Conservation (phyloP, 2,113 vertebrate genomes). For the Vulpes lagopus region DNA sequence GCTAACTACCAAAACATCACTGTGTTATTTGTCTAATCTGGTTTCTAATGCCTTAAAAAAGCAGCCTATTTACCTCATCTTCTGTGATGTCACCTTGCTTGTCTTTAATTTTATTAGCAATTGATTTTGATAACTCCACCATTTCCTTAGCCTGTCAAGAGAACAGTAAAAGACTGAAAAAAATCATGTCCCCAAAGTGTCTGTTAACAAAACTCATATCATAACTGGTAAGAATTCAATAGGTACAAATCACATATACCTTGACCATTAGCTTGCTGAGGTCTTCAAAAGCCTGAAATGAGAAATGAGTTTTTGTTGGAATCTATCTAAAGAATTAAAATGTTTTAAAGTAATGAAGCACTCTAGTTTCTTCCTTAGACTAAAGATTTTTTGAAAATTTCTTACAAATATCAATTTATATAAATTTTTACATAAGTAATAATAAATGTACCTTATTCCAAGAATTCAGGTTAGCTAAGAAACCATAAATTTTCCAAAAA, state of each 20-base stretch:
- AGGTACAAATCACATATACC: slow-evolving; percentile 86
- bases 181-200: neutral
- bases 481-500: slow-evolving; percentile 40
- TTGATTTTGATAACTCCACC: slow-evolving; percentile 98
- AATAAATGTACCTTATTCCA: neutral
- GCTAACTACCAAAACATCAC: neutral
- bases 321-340: slow-evolving; percentile 45
- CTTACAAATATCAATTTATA: slow-evolving; percentile 38
- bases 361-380: slow-evolving; percentile 6
- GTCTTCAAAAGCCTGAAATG: slow-evolving; percentile 97
- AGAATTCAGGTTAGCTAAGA: slow-evolving; percentile 42
- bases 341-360: slow-evolving; percentile 39
- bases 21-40: neutral
- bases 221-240: neutral
- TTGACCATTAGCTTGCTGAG: slow-evolving; percentile 99
- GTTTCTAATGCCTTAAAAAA: neutral
- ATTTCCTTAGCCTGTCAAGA: slow-evolving; percentile 97
- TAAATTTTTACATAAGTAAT: slow-evolving; percentile 6
- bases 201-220: slow-evolving; percentile 42
- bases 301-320: slow-evolving; percentile 70
- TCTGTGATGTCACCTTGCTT: slow-evolving; percentile 99
- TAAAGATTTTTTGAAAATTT: slow-evolving; percentile 35
- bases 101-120: slow-evolving; percentile 99
- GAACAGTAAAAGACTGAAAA: slow-evolving; percentile 59
- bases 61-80: slow-evolving; percentile 92